Evolutionary conservation across 2,888 invertebrate genomes (phyloP).

Genomic region (Melanostoma mellinum): DNA sequence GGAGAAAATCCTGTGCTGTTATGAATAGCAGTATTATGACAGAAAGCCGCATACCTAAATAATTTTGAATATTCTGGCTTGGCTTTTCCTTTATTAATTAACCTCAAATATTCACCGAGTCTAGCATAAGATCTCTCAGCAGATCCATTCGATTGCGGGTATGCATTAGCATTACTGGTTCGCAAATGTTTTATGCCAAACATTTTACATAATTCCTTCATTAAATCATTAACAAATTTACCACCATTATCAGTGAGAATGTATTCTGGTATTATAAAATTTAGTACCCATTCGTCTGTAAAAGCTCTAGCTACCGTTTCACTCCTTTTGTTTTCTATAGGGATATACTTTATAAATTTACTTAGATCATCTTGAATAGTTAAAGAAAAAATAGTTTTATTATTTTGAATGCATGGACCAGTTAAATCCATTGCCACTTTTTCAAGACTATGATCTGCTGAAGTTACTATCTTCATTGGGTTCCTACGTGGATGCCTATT

Average conservation of each 20-base stretch:
- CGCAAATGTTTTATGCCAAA: conserved; percentile 13
- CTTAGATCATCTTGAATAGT: conserved; percentile 6
- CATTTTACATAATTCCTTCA: conserved; percentile 16
- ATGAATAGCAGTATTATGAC: conserved; percentile 1
- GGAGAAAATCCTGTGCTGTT: conserved; percentile 15
- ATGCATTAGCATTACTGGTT: conserved; percentile 15
- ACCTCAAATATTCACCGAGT: not conserved
- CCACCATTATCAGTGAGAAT: too few species aligned
- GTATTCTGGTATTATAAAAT: too few species aligned
- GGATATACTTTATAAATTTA: not conserved
- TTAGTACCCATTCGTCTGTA: too few species aligned
- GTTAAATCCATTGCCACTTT: conserved; percentile 4
- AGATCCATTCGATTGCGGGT: not conserved
- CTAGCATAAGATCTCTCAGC: too few species aligned
- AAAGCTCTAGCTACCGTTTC: too few species aligned
- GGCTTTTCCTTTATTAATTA: conserved; percentile 2
- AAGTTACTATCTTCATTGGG: conserved; percentile 8
- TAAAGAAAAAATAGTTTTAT: conserved; percentile 8
- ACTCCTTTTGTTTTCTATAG: too few species aligned
- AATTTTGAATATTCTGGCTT: conserved; percentile 15
- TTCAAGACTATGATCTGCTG: conserved; percentile 4
- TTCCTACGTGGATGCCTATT: not conserved
- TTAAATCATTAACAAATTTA: not conserved
- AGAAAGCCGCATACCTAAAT: conserved; percentile 9
- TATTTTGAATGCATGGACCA: too few species aligned